These are phyloP conservation scores for Grammomys dolichurus DNA, from an alignment of 2,113 vertebrate species.

Conservation along the genomic window DNA sequence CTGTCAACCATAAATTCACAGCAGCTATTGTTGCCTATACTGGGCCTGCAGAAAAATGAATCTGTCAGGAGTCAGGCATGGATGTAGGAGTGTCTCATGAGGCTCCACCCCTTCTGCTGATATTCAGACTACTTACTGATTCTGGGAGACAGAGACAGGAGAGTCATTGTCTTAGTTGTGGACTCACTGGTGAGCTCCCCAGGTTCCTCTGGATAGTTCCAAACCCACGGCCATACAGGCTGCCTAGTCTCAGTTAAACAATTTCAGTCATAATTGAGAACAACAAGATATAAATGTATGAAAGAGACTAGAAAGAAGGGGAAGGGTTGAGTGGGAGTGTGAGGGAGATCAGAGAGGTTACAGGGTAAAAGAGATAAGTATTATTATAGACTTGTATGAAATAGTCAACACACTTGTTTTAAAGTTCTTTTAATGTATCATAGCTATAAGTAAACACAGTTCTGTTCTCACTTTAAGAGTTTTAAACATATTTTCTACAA, in stretches of 20 bases:
- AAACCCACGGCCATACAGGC: neutral
- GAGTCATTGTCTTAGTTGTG: neutral
- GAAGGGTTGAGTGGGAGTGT: neutral
- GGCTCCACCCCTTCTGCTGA: neutral
- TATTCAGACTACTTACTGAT: neutral
- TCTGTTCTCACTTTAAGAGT: slow-evolving; percentile 4
- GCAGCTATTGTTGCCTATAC: neutral
- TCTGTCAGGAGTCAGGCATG: neutral
- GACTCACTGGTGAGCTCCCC: neutral
- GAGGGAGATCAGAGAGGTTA: neutral
- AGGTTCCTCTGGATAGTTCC: neutral
- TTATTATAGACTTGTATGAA: neutral
- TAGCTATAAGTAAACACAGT: neutral
- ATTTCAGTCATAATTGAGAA: neutral
- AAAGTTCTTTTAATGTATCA: neutral
- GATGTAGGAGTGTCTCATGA: neutral
- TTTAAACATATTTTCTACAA: neutral
- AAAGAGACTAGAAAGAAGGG: no score
- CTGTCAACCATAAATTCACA: neutral
- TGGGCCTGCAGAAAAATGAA: neutral
- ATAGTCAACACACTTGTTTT: neutral
- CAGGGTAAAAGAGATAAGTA: neutral
- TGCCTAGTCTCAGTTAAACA: neutral
- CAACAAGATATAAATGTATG: neutral
- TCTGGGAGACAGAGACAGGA: neutral